Base-by-base conservation (phyloP, 1,140 invertebrate species). In the Carcinoscorpius rotundicauda region DNA sequence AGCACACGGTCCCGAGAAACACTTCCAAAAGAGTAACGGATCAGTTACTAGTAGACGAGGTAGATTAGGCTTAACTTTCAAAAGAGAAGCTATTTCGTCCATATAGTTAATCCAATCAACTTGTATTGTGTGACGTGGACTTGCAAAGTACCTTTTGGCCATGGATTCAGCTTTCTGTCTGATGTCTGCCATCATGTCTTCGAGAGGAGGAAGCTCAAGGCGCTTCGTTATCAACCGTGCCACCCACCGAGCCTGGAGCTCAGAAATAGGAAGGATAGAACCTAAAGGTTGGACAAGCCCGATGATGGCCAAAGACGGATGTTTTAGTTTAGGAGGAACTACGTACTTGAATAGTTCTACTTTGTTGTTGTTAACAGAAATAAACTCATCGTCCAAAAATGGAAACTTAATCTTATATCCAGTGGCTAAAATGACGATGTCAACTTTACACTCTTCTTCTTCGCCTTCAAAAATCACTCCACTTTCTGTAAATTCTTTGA, bases 221-320 rank as follows among this genome's bases (percentile, higher is more conserved):
- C 69, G 66, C 53, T 72, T 75, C 71, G 51, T 49, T 59, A 71
- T 58, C 10, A 71, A 48, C 52, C 70, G 58, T 6, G 66, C 64
- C 60, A 74, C 77, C 74, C 79, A 79, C 52, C 81, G 72, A 8
- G 76, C 73, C 70, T 82, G 81, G 52, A 83, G 75, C 71, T 82
- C 81, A 8, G 78, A 74, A 52, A 81, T 77, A 5, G 81, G 79
- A 68, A 80, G 75, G n/a, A 81, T 72, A 51, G 78, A 73, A 56
- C 81, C 80, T 10, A 81, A 67, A 52, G 81, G 78, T 69, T 82
- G 81, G 56, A 81, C 71, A 51, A 79, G 74, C 0, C 82, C 82
- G 62, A 82, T 81, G 3, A 82, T 70, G n/a, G 79, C 76, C 53
- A 82, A 59, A 3, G 75, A 77, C 0, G 68, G n/a, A 58, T 75